Percentiles rank a stretch among this genome's conserved stretches.
These are phyloP conservation scores for Pungitius pungitius DNA, from an alignment of 2,113 vertebrate species.

Conservation along the genomic window DNA sequence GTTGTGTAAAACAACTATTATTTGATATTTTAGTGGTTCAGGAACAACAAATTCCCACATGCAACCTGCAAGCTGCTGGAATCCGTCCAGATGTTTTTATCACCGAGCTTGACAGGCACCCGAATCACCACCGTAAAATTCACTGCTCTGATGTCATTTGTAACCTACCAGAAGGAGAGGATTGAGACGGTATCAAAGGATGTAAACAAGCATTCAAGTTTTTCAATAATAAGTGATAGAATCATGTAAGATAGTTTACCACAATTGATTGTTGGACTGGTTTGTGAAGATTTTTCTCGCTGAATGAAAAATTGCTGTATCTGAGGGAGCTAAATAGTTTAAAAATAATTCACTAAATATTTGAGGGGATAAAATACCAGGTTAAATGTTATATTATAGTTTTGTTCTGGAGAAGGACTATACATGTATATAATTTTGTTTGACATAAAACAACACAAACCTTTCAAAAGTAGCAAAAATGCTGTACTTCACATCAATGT, in stretches of 20 bases:
- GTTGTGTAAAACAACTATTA: too few relatives aligned
- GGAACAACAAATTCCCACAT: background rate
- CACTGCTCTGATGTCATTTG: slow-evolving; percentile 73
- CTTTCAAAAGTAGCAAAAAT: slow-evolving; percentile 75
- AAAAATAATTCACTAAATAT: background rate
- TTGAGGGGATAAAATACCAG: background rate
- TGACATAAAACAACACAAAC: slow-evolving; percentile 51
- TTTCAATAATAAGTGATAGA: background rate
- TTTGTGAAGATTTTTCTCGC: slow-evolving; percentile 64
- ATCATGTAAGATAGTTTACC: slow-evolving; percentile 58
- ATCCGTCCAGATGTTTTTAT: slow-evolving; percentile 77
- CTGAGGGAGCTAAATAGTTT: slow-evolving; percentile 74
- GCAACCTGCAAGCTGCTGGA: slow-evolving; percentile 50
- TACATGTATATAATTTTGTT: background rate
- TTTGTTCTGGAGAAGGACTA: background rate
- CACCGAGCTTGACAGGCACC: slow-evolving; percentile 77
- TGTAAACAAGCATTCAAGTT: background rate
- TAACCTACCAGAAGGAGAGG: slow-evolving; percentile 69
- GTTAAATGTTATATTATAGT: background rate
- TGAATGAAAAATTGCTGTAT: slow-evolving; percentile 81
- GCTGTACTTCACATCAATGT: slow-evolving; percentile 76
- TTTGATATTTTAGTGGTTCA: too few relatives aligned
- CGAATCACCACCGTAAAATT: slow-evolving; percentile 74
- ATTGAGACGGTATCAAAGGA: background rate
- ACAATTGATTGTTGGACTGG: slow-evolving; percentile 70